Evolutionary conservation across 2,888 invertebrate species (phyloP).

Genomic region (Polymixis flavicincta): DNA sequence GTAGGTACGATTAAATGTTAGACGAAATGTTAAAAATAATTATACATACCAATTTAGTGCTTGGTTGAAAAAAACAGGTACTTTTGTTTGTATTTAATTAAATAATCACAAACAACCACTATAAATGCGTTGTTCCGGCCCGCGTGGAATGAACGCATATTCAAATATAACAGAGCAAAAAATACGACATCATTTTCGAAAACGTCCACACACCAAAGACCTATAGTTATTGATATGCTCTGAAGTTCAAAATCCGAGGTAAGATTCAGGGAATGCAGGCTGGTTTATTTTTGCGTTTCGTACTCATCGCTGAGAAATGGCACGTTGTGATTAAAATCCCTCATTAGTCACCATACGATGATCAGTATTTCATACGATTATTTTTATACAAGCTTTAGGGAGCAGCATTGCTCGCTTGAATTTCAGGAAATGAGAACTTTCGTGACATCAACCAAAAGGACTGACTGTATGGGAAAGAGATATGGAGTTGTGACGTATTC

Average conservation of each 20-base stretch:
- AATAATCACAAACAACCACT: too few relatives aligned
- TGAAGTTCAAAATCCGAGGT: slow-evolving; percentile 76
- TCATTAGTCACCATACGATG: slow-evolving; percentile 78
- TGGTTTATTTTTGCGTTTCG: slow-evolving; percentile 82
- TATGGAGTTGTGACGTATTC: neutral
- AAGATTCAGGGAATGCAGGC: slow-evolving; percentile 79
- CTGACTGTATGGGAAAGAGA: neutral
- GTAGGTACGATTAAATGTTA: too few relatives aligned
- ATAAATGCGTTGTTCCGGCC: too few relatives aligned
- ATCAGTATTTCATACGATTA: slow-evolving; percentile 55
- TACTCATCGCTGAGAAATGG: slow-evolving; percentile 67
- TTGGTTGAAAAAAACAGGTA: too few relatives aligned
- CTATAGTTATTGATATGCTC: slow-evolving; percentile 29
- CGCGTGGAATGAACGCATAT: too few relatives aligned
- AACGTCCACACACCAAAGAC: neutral
- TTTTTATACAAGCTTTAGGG: slow-evolving; percentile 31
- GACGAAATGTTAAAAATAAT: too few relatives aligned
- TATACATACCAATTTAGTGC: too few relatives aligned
- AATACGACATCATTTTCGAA: neutral
- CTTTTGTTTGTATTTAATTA: too few relatives aligned
- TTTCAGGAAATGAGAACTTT: neutral
- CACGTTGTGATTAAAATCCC: slow-evolving; percentile 75
- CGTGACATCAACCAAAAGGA: neutral
- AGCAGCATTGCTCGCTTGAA: neutral
- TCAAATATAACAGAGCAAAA: neutral